Evolutionary conservation across 2,888 invertebrate genomes (phyloP).

Genomic region (Ceraclea dissimilis): DNA sequence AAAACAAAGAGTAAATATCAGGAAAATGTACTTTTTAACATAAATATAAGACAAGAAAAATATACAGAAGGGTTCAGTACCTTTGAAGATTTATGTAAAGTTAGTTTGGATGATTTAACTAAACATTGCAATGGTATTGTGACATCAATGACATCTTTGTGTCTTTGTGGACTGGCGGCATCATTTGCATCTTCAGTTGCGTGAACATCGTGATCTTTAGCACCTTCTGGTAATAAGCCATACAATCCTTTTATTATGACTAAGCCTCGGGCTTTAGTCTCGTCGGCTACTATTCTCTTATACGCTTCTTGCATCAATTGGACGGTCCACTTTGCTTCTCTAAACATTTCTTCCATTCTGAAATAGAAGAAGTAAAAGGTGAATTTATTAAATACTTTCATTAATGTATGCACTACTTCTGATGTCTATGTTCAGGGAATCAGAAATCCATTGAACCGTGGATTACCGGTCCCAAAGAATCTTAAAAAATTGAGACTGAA

Average conservation of each 20-base stretch:
- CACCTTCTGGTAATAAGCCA: slow-evolving; percentile 55
- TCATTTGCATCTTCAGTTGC: slow-evolving; percentile 33
- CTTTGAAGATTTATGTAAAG: slow-evolving; percentile 79
- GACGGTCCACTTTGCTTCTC: slow-evolving; percentile 79
- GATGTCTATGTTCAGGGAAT: no score
- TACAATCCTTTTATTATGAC: slow-evolving; percentile 79
- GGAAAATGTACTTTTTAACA: neutral
- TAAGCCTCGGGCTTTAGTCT: slow-evolving; percentile 75
- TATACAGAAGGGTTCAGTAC: slow-evolving; percentile 39
- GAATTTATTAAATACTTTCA: neutral
- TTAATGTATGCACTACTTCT: no score
- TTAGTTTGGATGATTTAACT: slow-evolving; percentile 83
- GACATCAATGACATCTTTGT: slow-evolving; percentile 71
- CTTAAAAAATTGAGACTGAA: neutral
- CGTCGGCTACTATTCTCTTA: slow-evolving; percentile 71
- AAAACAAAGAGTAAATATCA: slow-evolving; percentile 7
- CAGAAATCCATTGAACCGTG: no score
- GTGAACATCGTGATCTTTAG: slow-evolving; percentile 28
- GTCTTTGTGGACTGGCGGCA: slow-evolving; percentile 31
- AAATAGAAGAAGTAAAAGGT: no score
- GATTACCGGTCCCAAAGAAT: no score
- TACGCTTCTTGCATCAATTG: slow-evolving; percentile 90
- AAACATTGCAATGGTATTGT: slow-evolving; percentile 92
- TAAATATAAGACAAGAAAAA: neutral
- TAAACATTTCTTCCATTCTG: slow-evolving; percentile 68